Base-by-base conservation (phyloP, 2,888 invertebrate species). In the Sepiola atlantica region DNA sequence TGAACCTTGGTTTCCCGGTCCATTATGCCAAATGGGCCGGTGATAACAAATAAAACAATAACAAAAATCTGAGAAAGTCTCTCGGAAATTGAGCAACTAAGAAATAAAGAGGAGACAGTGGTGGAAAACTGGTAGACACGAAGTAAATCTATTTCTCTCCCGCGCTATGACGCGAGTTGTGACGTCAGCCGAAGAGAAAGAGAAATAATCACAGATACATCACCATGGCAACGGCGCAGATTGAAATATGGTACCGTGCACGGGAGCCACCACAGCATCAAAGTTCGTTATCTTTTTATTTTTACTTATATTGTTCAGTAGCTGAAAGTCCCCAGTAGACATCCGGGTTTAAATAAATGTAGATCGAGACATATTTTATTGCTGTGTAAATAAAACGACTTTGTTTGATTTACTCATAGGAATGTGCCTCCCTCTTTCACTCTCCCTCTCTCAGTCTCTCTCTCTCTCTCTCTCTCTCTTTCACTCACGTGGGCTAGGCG, bases 91-190 rank as follows among this genome's bases (percentile, higher is more conserved):
- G 21, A 77, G 18, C n/a, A n/a, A 16, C n/a, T 16, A n/a, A 57
- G 16, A 18, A 57, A 24, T 24, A 21, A 21, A 20, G 20, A 16
- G 21, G 32, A 18, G 61, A 18, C 8, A 1, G n/a, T 14, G 28
- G 16, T 8, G 14, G 28, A 32, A 21, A 45, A 21, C 32, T 24
- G 54, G 20, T 55, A 21, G 93, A 93, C 54, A 28, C 55, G 55
- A 93, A 54, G 18, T 91, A 55, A 57, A 55, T 57, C 55, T 35
- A 93, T 35, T 54, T 93, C 28, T 77, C 77, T 77, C n/a, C 77
- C 77, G 77, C 77, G n/a, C n/a, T 77, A n/a, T 77, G n/a, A 77
- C 77, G 14, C 77, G 77, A 77, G n/a, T 77, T 77, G 77, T 77
- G 77, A 77, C 77, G 77, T n/a, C n/a, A 14, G 77, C 32, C 16